These are phyloP conservation scores for Genyomyrus donnyi DNA, from an alignment of 2,113 vertebrate genomes.

Conservation along the genomic window DNA sequence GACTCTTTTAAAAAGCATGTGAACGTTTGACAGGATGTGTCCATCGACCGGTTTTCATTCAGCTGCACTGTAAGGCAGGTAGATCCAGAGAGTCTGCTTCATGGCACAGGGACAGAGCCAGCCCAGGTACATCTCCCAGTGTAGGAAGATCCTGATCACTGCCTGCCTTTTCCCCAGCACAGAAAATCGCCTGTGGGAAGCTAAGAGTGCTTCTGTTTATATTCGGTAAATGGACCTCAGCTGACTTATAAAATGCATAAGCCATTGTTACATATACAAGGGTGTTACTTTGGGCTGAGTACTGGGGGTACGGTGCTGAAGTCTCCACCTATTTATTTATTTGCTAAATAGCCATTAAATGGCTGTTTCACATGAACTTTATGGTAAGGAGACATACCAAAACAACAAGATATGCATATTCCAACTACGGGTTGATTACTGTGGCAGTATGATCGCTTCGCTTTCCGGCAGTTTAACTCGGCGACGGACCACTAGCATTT, in stretches of 20 bases:
- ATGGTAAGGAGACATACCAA: not conserved
- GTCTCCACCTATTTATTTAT: not conserved
- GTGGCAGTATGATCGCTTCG: not conserved
- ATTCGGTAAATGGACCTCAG: not conserved
- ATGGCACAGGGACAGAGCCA: not conserved
- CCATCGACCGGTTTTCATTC: not conserved
- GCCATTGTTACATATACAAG: not conserved
- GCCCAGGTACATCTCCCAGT: not conserved
- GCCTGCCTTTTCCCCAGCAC: not conserved
- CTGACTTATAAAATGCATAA: not conserved
- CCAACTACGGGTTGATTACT: not conserved
- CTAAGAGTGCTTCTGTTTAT: not conserved
- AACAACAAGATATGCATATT: not conserved
- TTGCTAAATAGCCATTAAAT: no score
- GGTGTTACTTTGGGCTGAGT: not conserved
- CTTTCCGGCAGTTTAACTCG: not conserved
- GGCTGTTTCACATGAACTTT: not conserved
- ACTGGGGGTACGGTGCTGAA: not conserved
- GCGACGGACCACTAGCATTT: not conserved
- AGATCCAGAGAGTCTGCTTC: not conserved
- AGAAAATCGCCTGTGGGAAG: not conserved
- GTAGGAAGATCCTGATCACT: not conserved
- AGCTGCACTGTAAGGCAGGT: not conserved
- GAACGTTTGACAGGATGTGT: not conserved
- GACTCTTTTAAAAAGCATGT: not conserved